Evolutionary conservation across 2,113 vertebrate genomes (phyloP), one percentile per base, ranked within the genome.

Genomic region (Opisthocomus hoazin): DNA sequence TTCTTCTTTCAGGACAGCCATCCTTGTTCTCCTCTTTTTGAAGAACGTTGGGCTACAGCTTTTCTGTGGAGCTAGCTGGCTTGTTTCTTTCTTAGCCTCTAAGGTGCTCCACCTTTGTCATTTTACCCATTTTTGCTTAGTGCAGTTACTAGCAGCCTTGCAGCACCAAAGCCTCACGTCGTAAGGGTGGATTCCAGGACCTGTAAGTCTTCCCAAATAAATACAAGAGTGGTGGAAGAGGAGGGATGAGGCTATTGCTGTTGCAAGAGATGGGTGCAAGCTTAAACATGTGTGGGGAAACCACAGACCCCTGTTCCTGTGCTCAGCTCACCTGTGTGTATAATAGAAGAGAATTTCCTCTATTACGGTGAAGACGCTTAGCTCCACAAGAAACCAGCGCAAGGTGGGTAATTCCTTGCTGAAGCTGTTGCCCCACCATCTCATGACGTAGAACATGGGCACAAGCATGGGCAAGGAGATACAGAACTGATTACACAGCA

Each of bases 271-370:
- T 32, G 11, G n/a, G 7, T 46, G 43, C 54, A 46, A 80, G 8
- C 30, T 53, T 48, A 76, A 79, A 68, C 15, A 41, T 32, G 24
- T 18, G 7, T 43, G 60, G 14, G 15, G 58, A 92, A 80, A 15
- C 26, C 14, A 29, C 0, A 2, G 32, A 65, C 12, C 45, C 54
- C 24, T 17, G 34, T 54, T 86, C 43, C 63, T 84, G 22, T 37
- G 45, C 50, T 71, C 43, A 22, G 65, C 97, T 98, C 79, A 99
- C 99, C 99, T 97, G 98, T 99, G 99, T 24, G 98, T 98, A 64
- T 99, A 99, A 97, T 99, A 99, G 97, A 99, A 99, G 50, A 99
- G 58, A 24, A 99, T 50, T 95, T 99, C 99, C 94, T 99, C 99
- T 39, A 98, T 1, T 29, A 99, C 45, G 64, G 96, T 93, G 53